Evolutionary conservation across 2,888 invertebrate species (phyloP), one percentile per base, ranked within the genome.

Genomic region (Drosophila yooni): DNA sequence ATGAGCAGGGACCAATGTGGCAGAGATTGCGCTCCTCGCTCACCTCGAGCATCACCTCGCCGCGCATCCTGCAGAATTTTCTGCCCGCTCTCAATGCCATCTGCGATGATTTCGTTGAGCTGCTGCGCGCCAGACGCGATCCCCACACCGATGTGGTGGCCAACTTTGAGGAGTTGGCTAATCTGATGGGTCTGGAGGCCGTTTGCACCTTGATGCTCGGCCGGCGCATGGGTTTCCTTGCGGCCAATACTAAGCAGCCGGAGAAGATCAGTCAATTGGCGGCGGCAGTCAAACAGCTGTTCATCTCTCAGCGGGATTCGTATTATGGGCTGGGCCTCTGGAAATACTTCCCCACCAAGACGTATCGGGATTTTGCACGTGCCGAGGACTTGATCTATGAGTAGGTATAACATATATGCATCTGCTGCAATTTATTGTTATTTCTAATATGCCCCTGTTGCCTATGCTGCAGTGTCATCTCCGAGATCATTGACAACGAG

Each of bases 1-100:
- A 97, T 92, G 97, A 97, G 96, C 95, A 96, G 94, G 97, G 97
- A 8, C 95, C 95, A 82, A 95, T 95, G 73, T 98, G 97, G 97
- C 95, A 95, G 74, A 94, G 95, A 76, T 94, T 98, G 8, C 95
- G 97, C 29, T 94, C 94, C 13, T 95, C 95, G 66, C 94, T 97
- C 59, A 97, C 97, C 0, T 94, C 96, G 3, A 96, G 96, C 89
- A 94, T 97, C 79, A 97, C 96, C 40, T 97, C 96, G 79, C 96
- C 96, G 0, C 95, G 95, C 81, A 96, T 96, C 1, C 95, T 97
- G 92, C 94, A 95, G 79, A 94, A 95, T 46, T 97, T 97, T 91
- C 93, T 96, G 69, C 96, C 97, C 0, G 95, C 96, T 83, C 93
- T 97, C 67, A 96, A 96, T 91, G 94, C 94, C 75, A 96, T 97